Evolutionary conservation across 2,888 invertebrate species (phyloP).

Genomic region (Halictus quadricinctus): DNA sequence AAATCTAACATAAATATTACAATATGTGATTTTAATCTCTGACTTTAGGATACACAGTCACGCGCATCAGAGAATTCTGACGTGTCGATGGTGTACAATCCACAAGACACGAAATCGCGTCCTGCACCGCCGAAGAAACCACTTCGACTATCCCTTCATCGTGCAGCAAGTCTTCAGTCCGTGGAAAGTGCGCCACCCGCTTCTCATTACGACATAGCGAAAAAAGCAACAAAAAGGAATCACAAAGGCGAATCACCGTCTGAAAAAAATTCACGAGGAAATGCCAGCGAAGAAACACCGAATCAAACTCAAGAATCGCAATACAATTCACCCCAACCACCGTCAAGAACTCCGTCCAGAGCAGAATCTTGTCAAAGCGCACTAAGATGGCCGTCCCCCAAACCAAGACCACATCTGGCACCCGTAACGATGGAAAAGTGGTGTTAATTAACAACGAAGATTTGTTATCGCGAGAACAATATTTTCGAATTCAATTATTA

Average conservation of each 20-base stretch:
- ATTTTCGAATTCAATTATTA: background rate
- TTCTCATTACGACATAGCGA: constrained; percentile 69
- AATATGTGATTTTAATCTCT: background rate
- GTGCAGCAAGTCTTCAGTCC: constrained; percentile 92
- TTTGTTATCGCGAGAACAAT: background rate
- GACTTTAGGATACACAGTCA: constrained; percentile 74
- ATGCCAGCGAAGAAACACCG: constrained; percentile 62
- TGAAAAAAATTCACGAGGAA: constrained; percentile 68
- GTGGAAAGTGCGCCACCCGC: constrained; percentile 83
- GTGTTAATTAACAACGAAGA: constrained; percentile 70
- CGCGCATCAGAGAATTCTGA: constrained; percentile 75
- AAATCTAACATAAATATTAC: background rate
- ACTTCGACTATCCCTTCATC: constrained; percentile 90
- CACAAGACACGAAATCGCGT: constrained; percentile 84
- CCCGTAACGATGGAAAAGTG: constrained; percentile 79
- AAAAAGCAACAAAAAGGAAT: constrained; percentile 86
- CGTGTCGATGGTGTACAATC: constrained; percentile 66
- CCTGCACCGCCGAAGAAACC: constrained; percentile 95
- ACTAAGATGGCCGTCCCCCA: constrained; percentile 79
- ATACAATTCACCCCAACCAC: constrained; percentile 73
- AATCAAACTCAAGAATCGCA: constrained; percentile 61
- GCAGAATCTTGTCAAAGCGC: constrained; percentile 81
- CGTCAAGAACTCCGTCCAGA: constrained; percentile 79
- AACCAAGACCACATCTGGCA: constrained; percentile 78
- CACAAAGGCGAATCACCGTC: constrained; percentile 83